Conservation (phyloP, 2,113 vertebrate genomes). For the Hucho hucho region DNA sequence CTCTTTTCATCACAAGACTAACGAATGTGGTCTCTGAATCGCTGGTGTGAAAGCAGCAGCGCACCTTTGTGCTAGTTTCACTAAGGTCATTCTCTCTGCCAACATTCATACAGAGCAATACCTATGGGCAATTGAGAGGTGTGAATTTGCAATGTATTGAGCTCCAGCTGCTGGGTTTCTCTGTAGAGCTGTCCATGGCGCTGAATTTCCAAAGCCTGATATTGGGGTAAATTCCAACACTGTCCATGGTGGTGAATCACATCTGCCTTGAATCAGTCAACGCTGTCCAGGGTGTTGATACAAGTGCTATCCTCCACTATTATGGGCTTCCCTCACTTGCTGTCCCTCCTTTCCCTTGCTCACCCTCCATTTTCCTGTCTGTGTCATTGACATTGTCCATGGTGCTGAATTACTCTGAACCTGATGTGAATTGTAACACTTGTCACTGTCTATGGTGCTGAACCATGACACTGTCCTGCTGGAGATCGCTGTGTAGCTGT, state of each 20-base stretch:
- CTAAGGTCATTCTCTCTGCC: constrained; percentile 1
- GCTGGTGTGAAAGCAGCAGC: neutral
- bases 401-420: constrained; percentile 5
- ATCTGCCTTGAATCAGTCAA: too few relatives aligned
- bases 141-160: neutral
- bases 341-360: too few relatives aligned
- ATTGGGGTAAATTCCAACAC: too few relatives aligned
- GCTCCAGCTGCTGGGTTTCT: neutral
- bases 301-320: too few relatives aligned
- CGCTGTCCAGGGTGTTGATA: too few relatives aligned
- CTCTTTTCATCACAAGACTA: constrained; percentile 11
- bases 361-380: neutral
- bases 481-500: neutral
- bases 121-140: neutral
- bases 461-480: neutral
- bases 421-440: neutral
- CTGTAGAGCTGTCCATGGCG: neutral
- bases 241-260: too few relatives aligned
- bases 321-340: too few relatives aligned
- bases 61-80: neutral
- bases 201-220: too few relatives aligned
- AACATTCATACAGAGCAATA: neutral
- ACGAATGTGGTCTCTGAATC: neutral
- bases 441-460: neutral
- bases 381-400: neutral